A percentile compares a stretch with the other conserved stretches of the same genome.
Conservation (phyloP, 2,888 invertebrate species). For the Amphiduros pacificus region DNA sequence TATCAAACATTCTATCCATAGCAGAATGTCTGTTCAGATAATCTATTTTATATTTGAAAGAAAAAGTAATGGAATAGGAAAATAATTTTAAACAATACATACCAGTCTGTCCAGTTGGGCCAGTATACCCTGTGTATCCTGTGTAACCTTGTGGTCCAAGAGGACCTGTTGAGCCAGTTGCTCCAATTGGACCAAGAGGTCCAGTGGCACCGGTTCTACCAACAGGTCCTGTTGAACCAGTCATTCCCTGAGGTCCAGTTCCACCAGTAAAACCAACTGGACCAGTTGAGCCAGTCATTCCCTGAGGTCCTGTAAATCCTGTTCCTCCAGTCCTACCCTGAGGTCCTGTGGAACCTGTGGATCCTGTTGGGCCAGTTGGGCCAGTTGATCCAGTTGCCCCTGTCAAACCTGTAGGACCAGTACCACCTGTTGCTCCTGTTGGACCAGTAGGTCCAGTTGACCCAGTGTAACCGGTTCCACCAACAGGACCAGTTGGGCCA, state of each 20-base stretch:
- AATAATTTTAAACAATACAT: too few species aligned
- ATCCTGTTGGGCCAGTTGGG: slow-evolving; percentile 12
- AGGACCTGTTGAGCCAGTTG: slow-evolving; percentile 4
- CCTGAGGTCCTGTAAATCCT: slow-evolving; percentile 13
- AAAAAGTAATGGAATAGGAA: too few species aligned
- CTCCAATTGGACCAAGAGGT: slow-evolving; percentile 3
- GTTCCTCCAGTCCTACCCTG: slow-evolving; percentile 8
- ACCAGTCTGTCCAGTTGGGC: slow-evolving; percentile 2
- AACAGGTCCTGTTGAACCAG: slow-evolving; percentile 10
- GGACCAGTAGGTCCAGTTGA: slow-evolving; percentile 13
- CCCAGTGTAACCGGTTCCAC: slow-evolving; percentile 13
- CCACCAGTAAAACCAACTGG: slow-evolving; percentile 4
- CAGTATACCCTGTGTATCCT: slow-evolving; percentile 10
- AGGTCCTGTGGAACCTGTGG: neutral
- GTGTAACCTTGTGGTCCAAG: slow-evolving; percentile 1
- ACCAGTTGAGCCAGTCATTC: slow-evolving; percentile 12
- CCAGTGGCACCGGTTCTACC: slow-evolving; percentile 13
- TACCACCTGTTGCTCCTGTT: slow-evolving; percentile 10
- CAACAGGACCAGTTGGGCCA: slow-evolving; percentile 18
- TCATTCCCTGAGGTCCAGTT: slow-evolving; percentile 12
- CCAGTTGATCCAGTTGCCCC: slow-evolving; percentile 22
- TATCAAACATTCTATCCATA: too few species aligned
- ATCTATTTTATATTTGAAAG: too few species aligned
- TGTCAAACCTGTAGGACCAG: slow-evolving; percentile 15
- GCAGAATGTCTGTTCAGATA: too few species aligned